Conservation (phyloP, 2,797 vertebrate genomes). For the Lateolabrax maculatus region DNA sequence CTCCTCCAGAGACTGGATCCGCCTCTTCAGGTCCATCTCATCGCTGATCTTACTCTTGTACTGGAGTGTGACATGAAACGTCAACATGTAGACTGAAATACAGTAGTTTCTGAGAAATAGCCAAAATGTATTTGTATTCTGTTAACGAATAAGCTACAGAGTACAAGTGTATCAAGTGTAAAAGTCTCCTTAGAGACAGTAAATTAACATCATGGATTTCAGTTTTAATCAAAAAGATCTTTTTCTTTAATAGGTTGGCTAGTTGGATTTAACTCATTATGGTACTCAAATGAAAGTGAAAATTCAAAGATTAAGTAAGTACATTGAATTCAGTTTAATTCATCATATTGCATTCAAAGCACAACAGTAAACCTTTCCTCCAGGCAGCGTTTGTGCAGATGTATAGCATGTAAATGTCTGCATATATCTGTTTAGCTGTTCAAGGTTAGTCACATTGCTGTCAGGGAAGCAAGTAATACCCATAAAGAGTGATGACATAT, state of each 20-base stretch:
- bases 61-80: too few relatives aligned
- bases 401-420: background rate
- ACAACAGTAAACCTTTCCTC: background rate
- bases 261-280: slow-evolving; percentile 1
- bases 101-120: background rate
- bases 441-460: slow-evolving; percentile 7
- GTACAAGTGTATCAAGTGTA: too few relatives aligned
- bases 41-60: slow-evolving; percentile 97
- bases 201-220: slow-evolving; percentile 10
- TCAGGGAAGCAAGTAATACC: slow-evolving; percentile 24
- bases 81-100: background rate
- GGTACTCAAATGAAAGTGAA: background rate
- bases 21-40: slow-evolving; percentile 94
- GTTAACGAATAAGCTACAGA: background rate
- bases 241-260: background rate
- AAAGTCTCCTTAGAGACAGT: background rate
- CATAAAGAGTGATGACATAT: slow-evolving; percentile 32
- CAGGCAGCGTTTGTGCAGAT: background rate
- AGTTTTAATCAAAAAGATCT: slow-evolving; percentile 37
- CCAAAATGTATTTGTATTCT: background rate
- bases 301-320: slow-evolving; percentile 22
- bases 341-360: background rate
- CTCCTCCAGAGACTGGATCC: slow-evolving; percentile 96
- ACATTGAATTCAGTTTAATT: background rate
- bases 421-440: background rate